phyloP scores from a whole-genome alignment of 92 coral and sea anemone species.

The Pocillopora grandis region DNA sequence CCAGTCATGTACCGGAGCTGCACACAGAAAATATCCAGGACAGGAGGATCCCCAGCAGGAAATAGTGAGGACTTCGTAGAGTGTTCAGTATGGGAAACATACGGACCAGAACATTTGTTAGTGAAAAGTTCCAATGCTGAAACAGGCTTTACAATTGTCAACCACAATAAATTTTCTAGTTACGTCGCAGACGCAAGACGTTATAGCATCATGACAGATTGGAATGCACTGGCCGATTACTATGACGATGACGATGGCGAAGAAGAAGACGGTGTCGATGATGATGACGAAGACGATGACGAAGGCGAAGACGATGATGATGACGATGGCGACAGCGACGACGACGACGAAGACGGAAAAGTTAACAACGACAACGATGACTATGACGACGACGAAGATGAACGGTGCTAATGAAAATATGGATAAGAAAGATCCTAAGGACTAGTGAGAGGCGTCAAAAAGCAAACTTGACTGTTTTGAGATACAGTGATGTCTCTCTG shows the following conservation, averaged over 20 bases:
- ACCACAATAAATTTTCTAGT: not conserved
- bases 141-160: not conserved
- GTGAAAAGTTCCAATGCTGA: not conserved
- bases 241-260: not conserved
- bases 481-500: no score
- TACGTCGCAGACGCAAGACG: not conserved
- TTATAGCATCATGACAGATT: not conserved
- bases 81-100: slow-evolving; percentile 6
- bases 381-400: not conserved
- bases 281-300: no score
- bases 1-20: slow-evolving; percentile 10
- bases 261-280: no score
- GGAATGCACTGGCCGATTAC: no score
- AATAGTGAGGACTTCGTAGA: not conserved
- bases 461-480: not conserved
- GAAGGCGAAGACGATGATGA: not conserved
- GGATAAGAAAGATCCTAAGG: not conserved
- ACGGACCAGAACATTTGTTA: not conserved
- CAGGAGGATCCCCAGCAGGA: no score
- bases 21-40: not conserved
- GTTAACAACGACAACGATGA: not conserved
- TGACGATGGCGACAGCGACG: not conserved
- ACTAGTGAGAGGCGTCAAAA: not conserved
- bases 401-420: not conserved
- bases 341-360: not conserved